Evolutionary conservation across 1,140 invertebrate genomes (phyloP).

Genomic region (Drosophila bifasciata): DNA sequence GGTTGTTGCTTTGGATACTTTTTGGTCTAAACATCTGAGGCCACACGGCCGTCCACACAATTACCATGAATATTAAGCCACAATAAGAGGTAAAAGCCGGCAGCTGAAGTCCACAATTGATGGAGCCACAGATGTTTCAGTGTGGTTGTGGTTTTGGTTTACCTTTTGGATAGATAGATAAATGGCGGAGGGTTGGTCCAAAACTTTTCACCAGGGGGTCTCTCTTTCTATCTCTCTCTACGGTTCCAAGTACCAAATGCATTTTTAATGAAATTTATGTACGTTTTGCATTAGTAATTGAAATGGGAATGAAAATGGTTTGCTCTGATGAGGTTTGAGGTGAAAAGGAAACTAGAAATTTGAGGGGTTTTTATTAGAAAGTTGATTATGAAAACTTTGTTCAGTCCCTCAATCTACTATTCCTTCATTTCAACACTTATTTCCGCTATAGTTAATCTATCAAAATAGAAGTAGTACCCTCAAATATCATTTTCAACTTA

Average conservation of each 20-base stretch:
- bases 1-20: slow-evolving; percentile 48
- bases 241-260: slow-evolving; percentile 49
- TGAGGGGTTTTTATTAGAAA: not conserved
- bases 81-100: slow-evolving; percentile 52
- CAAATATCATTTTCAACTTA: too few relatives aligned
- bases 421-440: too few relatives aligned
- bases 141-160: slow-evolving; percentile 43
- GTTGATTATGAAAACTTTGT: not conserved
- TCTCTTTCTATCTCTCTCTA: too few relatives aligned
- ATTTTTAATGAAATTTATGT: slow-evolving; percentile 81
- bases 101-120: slow-evolving; percentile 62
- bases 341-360: not conserved
- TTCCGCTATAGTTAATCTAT: too few relatives aligned
- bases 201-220: slow-evolving; percentile 21
- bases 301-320: slow-evolving; percentile 24
- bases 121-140: slow-evolving; percentile 59
- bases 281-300: slow-evolving; percentile 57
- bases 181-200: slow-evolving; percentile 46
- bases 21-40: slow-evolving; percentile 58
- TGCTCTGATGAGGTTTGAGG: not conserved
- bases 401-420: too few relatives aligned
- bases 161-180: slow-evolving; percentile 42
- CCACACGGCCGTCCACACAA: slow-evolving; percentile 59
- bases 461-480: too few relatives aligned
- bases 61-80: slow-evolving; percentile 75